phyloP scores from a whole-genome alignment of 2,797 vertebrate genomes.

The Pteropus rufus region DNA sequence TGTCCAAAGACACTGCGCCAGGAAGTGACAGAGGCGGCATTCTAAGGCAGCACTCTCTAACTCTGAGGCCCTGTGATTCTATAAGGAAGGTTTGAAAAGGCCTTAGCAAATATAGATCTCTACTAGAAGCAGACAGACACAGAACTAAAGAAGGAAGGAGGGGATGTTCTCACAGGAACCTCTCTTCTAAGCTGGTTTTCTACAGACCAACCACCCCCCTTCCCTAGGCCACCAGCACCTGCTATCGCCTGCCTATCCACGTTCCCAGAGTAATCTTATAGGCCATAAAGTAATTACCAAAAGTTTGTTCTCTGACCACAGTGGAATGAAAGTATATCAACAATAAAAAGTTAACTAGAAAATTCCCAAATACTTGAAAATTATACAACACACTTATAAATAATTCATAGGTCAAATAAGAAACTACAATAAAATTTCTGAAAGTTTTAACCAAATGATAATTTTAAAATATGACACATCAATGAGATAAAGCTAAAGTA shows the following conservation, averaged over 20 bases:
- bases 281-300: not conserved
- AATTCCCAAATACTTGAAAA: conserved; percentile 4
- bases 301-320: not conserved
- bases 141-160: not conserved
- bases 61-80: not conserved
- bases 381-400: not conserved
- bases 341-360: not conserved
- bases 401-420: not conserved
- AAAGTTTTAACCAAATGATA: not conserved
- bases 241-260: not conserved
- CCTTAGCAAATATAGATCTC: not conserved
- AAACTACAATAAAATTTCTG: not conserved
- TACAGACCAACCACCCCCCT: not conserved
- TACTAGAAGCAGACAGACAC: not conserved
- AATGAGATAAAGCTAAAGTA: not conserved
- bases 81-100: not conserved
- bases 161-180: not conserved
- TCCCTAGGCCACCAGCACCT: not conserved
- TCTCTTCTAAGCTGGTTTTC: not conserved
- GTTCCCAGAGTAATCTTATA: not conserved
- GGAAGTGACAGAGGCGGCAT: not conserved
- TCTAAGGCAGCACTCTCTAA: not conserved
- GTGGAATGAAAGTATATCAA: not conserved
- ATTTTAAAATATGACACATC: not conserved
- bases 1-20: not conserved